Conservation (phyloP, 2,797 vertebrate species). For the Anabacerthia variegaticeps region DNA sequence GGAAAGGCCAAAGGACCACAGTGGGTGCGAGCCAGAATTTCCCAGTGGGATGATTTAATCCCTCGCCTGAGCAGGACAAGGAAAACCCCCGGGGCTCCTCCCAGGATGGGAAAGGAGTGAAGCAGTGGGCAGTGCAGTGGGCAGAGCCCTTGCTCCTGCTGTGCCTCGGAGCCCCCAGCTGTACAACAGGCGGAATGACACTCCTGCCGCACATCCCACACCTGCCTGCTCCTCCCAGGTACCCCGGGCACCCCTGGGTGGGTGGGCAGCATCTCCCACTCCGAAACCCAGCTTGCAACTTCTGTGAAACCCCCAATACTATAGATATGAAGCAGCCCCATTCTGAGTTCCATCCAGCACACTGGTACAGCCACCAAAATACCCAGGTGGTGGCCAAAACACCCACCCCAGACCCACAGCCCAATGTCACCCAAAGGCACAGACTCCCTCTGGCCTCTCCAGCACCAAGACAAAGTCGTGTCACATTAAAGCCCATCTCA, state of each 20-base stretch:
- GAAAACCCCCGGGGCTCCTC: not conserved
- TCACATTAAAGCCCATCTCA: not conserved
- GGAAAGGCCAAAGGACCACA: not conserved
- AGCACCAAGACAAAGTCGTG: not conserved
- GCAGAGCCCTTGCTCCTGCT: not conserved
- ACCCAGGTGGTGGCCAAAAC: rapidly evolving
- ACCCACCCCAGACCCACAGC: not conserved
- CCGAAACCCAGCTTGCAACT: rapidly evolving
- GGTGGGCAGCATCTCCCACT: too few species aligned
- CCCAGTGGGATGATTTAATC: not conserved
- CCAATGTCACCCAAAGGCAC: rapidly evolving
- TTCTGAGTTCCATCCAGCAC: not conserved
- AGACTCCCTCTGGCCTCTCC: not conserved
- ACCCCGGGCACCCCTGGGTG: not conserved
- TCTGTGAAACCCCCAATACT: rapidly evolving
- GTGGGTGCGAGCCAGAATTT: not conserved
- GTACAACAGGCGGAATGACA: not conserved
- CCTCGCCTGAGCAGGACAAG: not conserved
- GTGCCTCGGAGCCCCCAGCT: conserved; percentile 32
- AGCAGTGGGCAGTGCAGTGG: not conserved
- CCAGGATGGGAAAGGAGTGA: not conserved
- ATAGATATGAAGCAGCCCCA: not conserved
- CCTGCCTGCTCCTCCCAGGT: not conserved
- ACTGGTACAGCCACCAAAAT: not conserved
- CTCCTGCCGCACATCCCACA: not conserved